Conservation (phyloP, 2,797 vertebrate species). For the Pseudomugil gertrudae region DNA sequence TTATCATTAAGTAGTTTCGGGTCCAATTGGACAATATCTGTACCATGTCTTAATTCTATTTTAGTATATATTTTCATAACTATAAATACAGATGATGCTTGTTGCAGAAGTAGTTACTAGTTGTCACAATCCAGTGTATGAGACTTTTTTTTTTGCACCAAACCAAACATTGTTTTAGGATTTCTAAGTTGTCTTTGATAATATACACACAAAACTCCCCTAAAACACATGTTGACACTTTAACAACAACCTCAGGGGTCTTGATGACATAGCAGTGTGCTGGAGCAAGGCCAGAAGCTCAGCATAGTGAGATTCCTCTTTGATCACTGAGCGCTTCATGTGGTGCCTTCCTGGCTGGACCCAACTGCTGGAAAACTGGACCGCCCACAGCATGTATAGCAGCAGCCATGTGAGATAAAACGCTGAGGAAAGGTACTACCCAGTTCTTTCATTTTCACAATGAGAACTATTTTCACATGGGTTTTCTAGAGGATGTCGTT, state of each 20-base stretch:
- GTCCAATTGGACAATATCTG: neutral
- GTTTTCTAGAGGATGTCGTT: no score
- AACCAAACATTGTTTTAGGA: slow-evolving; percentile 7
- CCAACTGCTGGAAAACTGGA: slow-evolving; percentile 43
- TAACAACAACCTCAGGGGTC: slow-evolving; percentile 51
- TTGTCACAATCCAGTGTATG: slow-evolving; percentile 3
- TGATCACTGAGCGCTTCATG: slow-evolving; percentile 62
- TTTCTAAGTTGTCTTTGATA: slow-evolving; percentile 46
- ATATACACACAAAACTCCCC: slow-evolving; percentile 6
- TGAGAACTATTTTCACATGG: neutral
- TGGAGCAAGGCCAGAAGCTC: slow-evolving; percentile 61
- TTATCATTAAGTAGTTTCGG: neutral
- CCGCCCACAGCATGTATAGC: slow-evolving; percentile 57
- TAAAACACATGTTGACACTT: slow-evolving; percentile 40
- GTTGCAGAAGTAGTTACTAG: neutral
- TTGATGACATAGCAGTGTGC: slow-evolving; percentile 41
- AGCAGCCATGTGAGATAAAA: slow-evolving; percentile 44
- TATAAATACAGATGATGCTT: neutral
- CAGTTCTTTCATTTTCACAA: slow-evolving; percentile 10
- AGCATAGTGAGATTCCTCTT: slow-evolving; percentile 57
- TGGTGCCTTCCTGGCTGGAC: slow-evolving; percentile 52
- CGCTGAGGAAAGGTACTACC: slow-evolving; percentile 20
- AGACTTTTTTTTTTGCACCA: neutral
- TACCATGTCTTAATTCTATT: neutral
- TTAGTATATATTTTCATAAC: neutral